Conservation (phyloP, 2,113 vertebrate species). For the Platichthys stellatus region DNA sequence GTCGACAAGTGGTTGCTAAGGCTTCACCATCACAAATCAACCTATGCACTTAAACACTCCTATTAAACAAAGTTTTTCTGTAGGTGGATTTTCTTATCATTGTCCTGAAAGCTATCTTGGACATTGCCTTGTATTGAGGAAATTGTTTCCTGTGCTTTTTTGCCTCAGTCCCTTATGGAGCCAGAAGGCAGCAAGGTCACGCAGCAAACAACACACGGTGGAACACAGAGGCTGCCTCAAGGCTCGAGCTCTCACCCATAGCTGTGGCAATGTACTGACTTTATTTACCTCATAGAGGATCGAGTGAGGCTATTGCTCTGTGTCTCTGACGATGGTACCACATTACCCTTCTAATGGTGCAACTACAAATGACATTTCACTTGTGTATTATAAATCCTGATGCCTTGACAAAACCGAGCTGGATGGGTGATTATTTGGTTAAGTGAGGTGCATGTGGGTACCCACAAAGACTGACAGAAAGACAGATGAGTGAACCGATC, state of each 20-base stretch:
- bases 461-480: constrained; percentile 36
- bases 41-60: neutral
- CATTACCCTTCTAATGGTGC: constrained; percentile 61
- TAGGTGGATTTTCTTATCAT: too few relatives aligned
- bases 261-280: constrained; percentile 38
- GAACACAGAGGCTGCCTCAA: constrained; percentile 13
- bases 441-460: constrained; percentile 2
- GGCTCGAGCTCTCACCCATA: constrained; percentile 8
- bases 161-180: neutral
- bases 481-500: constrained; percentile 26
- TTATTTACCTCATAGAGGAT: constrained; percentile 16
- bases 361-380: constrained; percentile 29
- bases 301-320: constrained; percentile 22
- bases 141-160: neutral
- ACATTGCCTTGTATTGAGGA: neutral
- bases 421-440: constrained; percentile 23
- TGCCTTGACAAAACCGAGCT: constrained; percentile 26
- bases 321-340: constrained; percentile 22
- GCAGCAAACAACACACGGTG: neutral
- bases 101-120: too few relatives aligned
- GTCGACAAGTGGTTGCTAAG: neutral
- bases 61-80: neutral
- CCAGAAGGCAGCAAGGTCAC: neutral
- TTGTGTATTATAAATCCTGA: constrained; percentile 27
- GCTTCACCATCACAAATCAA: too few relatives aligned